phyloP scores from a whole-genome alignment of 2,113 vertebrate genomes.

The Mesoclemmys tuberculata region DNA sequence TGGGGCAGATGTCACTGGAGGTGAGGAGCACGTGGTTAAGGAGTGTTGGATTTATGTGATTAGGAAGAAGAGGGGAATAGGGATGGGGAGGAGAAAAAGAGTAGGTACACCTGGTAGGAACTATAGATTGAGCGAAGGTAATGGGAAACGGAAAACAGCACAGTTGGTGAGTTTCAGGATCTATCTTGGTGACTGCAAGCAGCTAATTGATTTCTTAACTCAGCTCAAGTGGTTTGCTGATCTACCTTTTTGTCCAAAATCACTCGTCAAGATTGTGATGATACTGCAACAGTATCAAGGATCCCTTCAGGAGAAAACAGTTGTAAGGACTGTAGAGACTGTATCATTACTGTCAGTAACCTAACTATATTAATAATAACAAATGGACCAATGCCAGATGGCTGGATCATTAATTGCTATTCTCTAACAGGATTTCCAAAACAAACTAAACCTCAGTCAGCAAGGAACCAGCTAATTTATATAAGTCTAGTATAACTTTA shows the following conservation, averaged over 20 bases:
- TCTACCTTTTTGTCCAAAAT: neutral
- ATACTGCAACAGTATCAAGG: neutral
- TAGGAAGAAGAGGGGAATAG: neutral
- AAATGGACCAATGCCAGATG: slow-evolving; percentile 1
- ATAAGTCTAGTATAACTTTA: neutral
- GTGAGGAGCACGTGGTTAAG: neutral
- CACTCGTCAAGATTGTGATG: neutral
- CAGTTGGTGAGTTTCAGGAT: neutral
- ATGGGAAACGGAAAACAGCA: neutral
- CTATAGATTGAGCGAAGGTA: neutral
- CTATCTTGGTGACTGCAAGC: neutral
- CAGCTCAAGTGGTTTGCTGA: neutral
- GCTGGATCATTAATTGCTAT: neutral
- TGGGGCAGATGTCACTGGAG: neutral
- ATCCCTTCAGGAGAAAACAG: neutral
- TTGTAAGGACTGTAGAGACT: neutral
- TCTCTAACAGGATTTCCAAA: neutral
- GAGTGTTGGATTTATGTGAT: neutral
- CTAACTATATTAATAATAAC: slow-evolving; percentile 32
- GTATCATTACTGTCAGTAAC: slow-evolving; percentile 23
- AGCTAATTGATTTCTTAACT: neutral
- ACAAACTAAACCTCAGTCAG: neutral
- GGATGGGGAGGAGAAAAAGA: neutral
- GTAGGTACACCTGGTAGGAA: neutral
- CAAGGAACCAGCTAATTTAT: neutral